These are phyloP conservation scores for Pycnonotus jocosus DNA, from an alignment of 2,113 vertebrate genomes.

Conservation along the genomic window DNA sequence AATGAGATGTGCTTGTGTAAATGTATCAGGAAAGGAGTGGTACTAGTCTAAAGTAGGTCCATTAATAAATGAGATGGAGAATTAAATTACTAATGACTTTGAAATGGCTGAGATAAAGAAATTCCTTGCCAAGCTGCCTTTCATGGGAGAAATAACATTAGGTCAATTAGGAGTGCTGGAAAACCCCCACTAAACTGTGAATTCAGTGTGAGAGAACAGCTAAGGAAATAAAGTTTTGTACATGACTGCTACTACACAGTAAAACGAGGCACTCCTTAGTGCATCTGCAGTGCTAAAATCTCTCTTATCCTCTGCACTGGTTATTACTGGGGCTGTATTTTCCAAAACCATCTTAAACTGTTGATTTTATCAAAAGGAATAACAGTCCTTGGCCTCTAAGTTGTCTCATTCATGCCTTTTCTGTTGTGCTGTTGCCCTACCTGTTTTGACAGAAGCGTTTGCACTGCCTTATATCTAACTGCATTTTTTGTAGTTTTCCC, in stretches of 20 bases:
- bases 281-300: background rate
- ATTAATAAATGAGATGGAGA: slow-evolving; percentile 42
- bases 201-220: background rate
- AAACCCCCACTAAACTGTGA: background rate
- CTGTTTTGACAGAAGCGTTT: background rate
- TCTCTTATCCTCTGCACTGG: background rate
- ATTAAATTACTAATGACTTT: slow-evolving; percentile 34
- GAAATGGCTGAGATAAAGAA: slow-evolving; percentile 35
- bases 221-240: background rate
- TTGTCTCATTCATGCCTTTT: background rate
- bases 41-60: background rate
- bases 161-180: background rate
- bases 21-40: background rate
- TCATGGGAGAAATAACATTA: background rate
- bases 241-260: background rate
- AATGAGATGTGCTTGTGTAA: background rate
- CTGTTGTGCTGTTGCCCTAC: background rate
- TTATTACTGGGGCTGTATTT: background rate
- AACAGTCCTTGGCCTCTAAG: background rate
- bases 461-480: background rate
- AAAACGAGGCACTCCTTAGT: background rate
- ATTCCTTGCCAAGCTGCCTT: background rate
- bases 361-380: background rate
- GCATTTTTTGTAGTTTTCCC: background rate
- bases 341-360: background rate